Base-by-base conservation (phyloP, 1,140 invertebrate genomes). In the Meloidogyne exigua region DNA sequence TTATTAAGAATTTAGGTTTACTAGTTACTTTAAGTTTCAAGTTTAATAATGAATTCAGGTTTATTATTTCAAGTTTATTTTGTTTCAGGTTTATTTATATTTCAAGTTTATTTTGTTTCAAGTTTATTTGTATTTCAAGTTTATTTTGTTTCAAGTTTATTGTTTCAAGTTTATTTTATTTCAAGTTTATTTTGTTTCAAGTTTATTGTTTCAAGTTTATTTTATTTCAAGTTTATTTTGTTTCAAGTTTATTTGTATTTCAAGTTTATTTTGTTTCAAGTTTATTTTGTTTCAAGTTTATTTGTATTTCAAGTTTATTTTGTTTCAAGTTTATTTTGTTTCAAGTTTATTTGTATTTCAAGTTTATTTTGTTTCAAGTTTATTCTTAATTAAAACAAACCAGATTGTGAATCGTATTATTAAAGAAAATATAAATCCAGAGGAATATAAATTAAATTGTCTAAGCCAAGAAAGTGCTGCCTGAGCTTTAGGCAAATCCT, bases 401-500 rank as follows among this genome's bases (percentile, higher is more conserved):
- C 77, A 87, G 5, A 83, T 72, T 57, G 83, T 76, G 7, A 80
- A 62, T 10, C 75, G 78, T 25, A 82, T 42, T 9, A 82, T 39
- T 12, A 83, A 39, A n/a, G 77, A 80, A 81, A 83, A 84, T 26
- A 75, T 25, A 15, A 62, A 23, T 13, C 73, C 82, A 65, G 80
- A 85, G 13, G 67, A 44, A 28, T 77, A 79, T 12, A 79, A 62
- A 25, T 68, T 71, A 7, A 83, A 39, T 57, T 83, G 73, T 44
- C 79, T 18, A 65, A 36, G 82, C 85, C 76, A 76, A 21, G 68
- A 62, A 23, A 87, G 68, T 65, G 81, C 80, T 13, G 74, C 65
- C 65, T 78, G 74, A 1, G 85, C 81, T 49, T 72, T 78, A 1
- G 69, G 63, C 2, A 88, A 25, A 69, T 88, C 75, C 15, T 82